Base-by-base conservation (phyloP, 1,140 invertebrate genomes). In the Orussus abietinus region DNA sequence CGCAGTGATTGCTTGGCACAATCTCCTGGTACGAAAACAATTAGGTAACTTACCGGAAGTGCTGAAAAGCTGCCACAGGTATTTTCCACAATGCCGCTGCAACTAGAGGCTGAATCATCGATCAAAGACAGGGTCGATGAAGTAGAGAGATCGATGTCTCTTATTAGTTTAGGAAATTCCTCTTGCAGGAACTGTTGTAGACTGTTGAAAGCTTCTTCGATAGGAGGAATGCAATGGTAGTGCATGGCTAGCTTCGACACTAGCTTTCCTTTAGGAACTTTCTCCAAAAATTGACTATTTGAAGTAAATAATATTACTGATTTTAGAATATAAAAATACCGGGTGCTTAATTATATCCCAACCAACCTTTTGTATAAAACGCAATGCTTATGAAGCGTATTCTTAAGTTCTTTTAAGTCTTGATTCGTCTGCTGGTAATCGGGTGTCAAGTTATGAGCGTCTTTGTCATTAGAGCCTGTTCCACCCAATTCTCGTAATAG, bases 151-250 rank as follows among this genome's bases (percentile, higher is more conserved):
- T 70, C 60, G 18, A 70, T 63, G 22, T 74, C 66, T 43, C 51
- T 55, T 17, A 65, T 64, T 12, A 73, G 47, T 43, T 69, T 66
- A 9, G 64, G 59, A 58, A 71, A 70, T 19, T 74, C 71, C 59
- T 70, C 62, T 41, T 69, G 64, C 31, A 74, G 53, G 62, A 74
- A 74, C 36, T 65, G 57, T 50, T 72, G 67, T 31, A 74, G 42
- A 42, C 57, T 70, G 28, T 67, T 66, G 31, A 63, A 66, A 34
- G 65, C 67, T 50, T 74, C 67, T 41, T 66, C 62, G 32, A 72
- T 62, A 13, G 71, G 68, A 38, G 69, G 68, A 49, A 74, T 63
- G 34, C 54, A 63, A 37, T 64, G 61, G 39, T 57, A 69, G 36
- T 70, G 58, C 9, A 65, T 53, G 11, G 59, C 59, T 38, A 72